These are phyloP conservation scores for Eurosta solidaginis DNA, from an alignment of 1,140 invertebrate species.

Conservation along the genomic window DNA sequence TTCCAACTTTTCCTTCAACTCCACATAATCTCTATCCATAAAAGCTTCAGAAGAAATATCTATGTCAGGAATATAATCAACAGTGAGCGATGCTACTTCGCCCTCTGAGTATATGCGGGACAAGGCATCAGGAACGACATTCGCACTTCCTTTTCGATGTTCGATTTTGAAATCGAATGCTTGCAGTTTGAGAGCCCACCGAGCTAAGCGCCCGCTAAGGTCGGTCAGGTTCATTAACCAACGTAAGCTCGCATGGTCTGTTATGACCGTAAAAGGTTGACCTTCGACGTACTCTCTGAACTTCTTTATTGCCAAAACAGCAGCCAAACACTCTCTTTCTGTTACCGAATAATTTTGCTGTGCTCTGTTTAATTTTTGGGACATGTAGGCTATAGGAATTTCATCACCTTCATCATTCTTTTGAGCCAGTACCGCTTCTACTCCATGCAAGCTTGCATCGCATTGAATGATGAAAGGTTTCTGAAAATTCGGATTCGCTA, in stretches of 20 bases:
- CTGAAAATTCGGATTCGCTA: constrained; percentile 9
- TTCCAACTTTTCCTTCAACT: neutral
- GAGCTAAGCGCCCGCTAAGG: neutral
- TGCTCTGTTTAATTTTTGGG: too few relatives aligned
- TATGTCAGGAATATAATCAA: neutral
- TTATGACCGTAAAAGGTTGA: neutral
- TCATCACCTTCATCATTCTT: neutral
- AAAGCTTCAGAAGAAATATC: constrained; percentile 8
- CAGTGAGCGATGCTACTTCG: neutral
- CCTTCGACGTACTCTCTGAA: neutral
- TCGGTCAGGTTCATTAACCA: neutral
- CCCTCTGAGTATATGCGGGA: neutral
- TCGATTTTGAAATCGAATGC: constrained; percentile 16
- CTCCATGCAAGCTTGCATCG: neutral
- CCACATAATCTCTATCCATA: neutral
- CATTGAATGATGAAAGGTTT: constrained; percentile 23
- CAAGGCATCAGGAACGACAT: neutral
- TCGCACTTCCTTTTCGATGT: constrained; percentile 6
- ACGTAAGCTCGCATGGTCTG: neutral
- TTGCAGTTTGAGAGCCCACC: constrained; percentile 11
- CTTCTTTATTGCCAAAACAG: neutral
- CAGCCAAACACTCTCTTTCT: neutral
- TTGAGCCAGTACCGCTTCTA: neutral
- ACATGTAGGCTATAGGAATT: neutral
- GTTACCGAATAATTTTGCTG: neutral